Percentiles rank a stretch among this genome's conserved stretches.
phyloP scores from a whole-genome alignment of 2,113 vertebrate species.

The Podilymbus podiceps region DNA sequence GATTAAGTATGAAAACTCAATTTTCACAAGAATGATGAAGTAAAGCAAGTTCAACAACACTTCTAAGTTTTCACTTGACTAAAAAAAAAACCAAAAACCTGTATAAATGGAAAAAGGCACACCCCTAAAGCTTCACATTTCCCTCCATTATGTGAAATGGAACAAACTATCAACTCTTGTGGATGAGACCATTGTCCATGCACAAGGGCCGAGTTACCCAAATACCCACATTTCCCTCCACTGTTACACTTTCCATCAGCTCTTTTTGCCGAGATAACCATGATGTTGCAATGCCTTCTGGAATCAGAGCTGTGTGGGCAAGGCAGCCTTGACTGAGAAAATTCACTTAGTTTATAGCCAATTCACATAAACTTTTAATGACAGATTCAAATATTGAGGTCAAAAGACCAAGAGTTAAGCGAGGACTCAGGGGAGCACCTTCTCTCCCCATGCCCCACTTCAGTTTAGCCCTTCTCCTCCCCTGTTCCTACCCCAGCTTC shows the following conservation, averaged over 20 bases:
- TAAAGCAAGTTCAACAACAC: neutral
- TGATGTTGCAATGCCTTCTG: neutral
- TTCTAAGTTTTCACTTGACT: neutral
- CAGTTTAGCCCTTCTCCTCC: neutral
- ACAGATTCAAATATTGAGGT: neutral
- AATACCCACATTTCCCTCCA: neutral
- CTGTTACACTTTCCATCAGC: neutral
- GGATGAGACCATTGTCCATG: neutral
- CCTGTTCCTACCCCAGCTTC: neutral
- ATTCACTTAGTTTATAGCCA: neutral
- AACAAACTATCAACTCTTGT: neutral
- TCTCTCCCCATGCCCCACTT: neutral
- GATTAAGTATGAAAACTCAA: constrained; percentile 35
- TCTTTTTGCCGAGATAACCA: neutral
- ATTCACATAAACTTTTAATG: neutral
- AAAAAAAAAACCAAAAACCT: neutral
- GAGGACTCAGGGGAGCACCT: neutral
- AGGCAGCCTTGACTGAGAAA: neutral
- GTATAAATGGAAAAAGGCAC: neutral
- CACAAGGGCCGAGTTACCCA: neutral
- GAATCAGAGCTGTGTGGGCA: neutral
- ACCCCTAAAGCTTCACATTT: neutral
- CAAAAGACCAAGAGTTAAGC: neutral
- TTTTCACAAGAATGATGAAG: constrained; percentile 31
- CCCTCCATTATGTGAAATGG: neutral